Evolutionary conservation across 2,113 vertebrate genomes (phyloP), one percentile per base, ranked within the genome.

Genomic region (Pleuronectes platessa): DNA sequence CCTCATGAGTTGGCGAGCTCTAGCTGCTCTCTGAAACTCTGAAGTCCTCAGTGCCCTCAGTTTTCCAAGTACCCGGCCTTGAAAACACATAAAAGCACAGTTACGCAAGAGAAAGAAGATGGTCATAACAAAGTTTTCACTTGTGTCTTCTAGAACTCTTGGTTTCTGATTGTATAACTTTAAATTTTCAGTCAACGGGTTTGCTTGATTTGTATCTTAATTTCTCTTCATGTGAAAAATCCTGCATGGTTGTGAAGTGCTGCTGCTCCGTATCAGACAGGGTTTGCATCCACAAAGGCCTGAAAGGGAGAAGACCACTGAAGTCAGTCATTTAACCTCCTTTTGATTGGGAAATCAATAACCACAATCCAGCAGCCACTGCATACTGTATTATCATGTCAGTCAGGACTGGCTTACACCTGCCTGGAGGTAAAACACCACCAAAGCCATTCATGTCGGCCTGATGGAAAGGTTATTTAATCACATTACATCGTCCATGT

Each of bases 311-410:
- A 23, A 13, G 49, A 61, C 51, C 20, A 56, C 12, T 90, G 79
- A 81, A 87, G 87, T 93, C 93, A 86, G 76, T 92, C 92, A 92
- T 92, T 92, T 70, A 84, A 83, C 62, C 20, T 81, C 83, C 82
- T 79, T 78, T 60, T 82, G 89, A 90, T 91, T 85, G 77, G 61
- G 56, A 91, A 89, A 93, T 95, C 75, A 61, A 95, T 94, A 93
- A 92, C 77, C 70, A 89, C 79, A 81, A 84, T 78, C 81, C 79
- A 89, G 90, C 87, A 88, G 89, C 93, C 62, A 35, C 40, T 15
- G 7, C 17, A 26, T 31, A 26, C 61, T 24, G n/a, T 45, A 49
- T 63, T 51, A 76, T 58, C 31, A 71, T 20, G 11, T 92, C 0
- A 88, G 92, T 93, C 35, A 47, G 23, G 42, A 23, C 72, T 61